Evolutionary conservation across 2,888 invertebrate species (phyloP).

Genomic region (Chrysomela aeneicollis): DNA sequence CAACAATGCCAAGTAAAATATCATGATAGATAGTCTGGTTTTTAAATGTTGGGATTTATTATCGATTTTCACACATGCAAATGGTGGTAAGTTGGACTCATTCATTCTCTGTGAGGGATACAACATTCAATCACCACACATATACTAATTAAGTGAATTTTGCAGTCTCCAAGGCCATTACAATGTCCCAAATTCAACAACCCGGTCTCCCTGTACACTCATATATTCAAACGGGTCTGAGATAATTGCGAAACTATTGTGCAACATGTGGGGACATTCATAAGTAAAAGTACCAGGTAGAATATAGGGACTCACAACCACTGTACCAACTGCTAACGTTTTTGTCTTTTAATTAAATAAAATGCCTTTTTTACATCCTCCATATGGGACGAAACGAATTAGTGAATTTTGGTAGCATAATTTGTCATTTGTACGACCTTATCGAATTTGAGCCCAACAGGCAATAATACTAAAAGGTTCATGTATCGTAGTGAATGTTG

Average conservation of each 20-base stretch:
- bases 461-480: no score
- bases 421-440: slow-evolving; percentile 11
- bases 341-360: slow-evolving; percentile 57
- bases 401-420: slow-evolving; percentile 21
- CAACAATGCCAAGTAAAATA: no score
- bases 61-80: no score
- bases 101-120: no score
- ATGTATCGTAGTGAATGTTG: no score
- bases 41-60: no score
- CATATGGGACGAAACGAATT: slow-evolving; percentile 40
- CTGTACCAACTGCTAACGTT: slow-evolving; percentile 56
- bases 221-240: slow-evolving; percentile 51
- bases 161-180: slow-evolving; percentile 19
- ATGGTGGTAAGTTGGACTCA: no score
- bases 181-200: slow-evolving; percentile 23
- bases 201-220: slow-evolving; percentile 37
- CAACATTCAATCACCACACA: slow-evolving; percentile 9
- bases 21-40: no score
- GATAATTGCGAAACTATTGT: slow-evolving; percentile 63
- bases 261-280: slow-evolving; percentile 61
- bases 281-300: slow-evolving; percentile 56
- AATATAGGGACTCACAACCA: slow-evolving; percentile 48
- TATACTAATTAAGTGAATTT: slow-evolving; percentile 15
- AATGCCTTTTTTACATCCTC: slow-evolving; percentile 55
- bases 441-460: no score